Percentiles rank a stretch among this genome's conserved stretches.
Evolutionary conservation across 2,113 vertebrate genomes (phyloP).

Genomic region (Caranx ignobilis): DNA sequence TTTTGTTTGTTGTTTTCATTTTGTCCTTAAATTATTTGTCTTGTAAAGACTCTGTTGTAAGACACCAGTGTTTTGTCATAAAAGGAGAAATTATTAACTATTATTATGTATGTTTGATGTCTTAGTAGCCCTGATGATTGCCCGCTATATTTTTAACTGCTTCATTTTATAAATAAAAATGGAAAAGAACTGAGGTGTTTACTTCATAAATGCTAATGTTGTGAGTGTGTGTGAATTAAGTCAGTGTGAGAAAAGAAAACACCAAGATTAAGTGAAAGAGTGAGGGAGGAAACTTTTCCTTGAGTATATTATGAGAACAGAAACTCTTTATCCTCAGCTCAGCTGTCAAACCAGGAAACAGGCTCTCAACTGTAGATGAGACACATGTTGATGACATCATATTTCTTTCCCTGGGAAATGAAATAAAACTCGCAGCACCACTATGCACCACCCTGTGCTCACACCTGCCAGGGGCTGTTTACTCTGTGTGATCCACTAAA

Average conservation of each 20-base stretch:
- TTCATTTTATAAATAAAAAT: constrained; percentile 72
- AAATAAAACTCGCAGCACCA: constrained; percentile 60
- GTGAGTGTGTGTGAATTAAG: constrained; percentile 2
- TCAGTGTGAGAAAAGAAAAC: constrained; percentile 39
- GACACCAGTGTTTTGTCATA: constrained; percentile 83
- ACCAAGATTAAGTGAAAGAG: constrained; percentile 11
- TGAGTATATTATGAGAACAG: constrained; percentile 59
- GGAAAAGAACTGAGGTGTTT: constrained; percentile 8
- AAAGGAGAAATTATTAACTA: constrained; percentile 64
- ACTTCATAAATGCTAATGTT: neutral
- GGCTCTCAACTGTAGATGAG: constrained; percentile 61
- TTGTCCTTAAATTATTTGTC: constrained; percentile 91
- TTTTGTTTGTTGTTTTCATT: constrained; percentile 46
- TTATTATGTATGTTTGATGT: constrained; percentile 40
- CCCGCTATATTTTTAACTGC: constrained; percentile 53
- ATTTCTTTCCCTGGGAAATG: constrained; percentile 63
- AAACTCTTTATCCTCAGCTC: constrained; percentile 58
- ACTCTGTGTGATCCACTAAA: constrained; percentile 14
- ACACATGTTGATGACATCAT: constrained; percentile 79
- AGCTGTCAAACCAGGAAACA: constrained; percentile 70
- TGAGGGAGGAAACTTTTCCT: constrained; percentile 34
- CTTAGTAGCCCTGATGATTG: constrained; percentile 32
- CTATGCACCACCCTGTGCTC: constrained; percentile 32
- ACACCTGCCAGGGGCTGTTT: constrained; percentile 50
- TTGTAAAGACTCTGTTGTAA: constrained; percentile 86